Percentiles rank a stretch among this genome's conserved stretches.
Conservation (phyloP, 2,888 invertebrate genomes). For the Zaprionus bogoriensis region DNA sequence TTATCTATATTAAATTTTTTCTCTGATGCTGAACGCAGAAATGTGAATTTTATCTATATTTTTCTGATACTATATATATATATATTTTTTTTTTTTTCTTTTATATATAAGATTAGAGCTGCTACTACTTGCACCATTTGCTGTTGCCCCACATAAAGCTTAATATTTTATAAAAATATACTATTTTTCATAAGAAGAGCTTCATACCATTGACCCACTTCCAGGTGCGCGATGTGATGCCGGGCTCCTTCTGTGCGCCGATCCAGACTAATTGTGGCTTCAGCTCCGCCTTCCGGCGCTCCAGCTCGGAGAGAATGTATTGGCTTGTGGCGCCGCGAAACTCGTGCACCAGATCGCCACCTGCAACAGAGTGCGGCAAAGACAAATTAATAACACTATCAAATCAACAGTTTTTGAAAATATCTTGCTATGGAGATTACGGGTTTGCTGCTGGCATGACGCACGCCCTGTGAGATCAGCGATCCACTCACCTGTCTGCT, state of each 20-base stretch:
- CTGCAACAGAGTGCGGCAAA: constrained; percentile 45
- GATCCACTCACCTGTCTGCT: constrained; percentile 86
- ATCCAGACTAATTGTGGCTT: constrained; percentile 96
- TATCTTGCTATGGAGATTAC: neutral
- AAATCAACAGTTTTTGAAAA: neutral
- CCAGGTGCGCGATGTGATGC: constrained; percentile 92
- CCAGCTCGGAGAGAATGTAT: constrained; percentile 89
- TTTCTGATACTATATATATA: neutral
- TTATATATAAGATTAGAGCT: too few species aligned
- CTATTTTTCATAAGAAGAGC: neutral
- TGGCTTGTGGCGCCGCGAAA: constrained; percentile 82
- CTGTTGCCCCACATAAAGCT: too few species aligned
- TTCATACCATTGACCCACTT: constrained; percentile 93
- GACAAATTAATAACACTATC: neutral
- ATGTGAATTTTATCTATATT: too few species aligned
- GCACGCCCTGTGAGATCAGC: too few species aligned
- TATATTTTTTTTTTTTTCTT: too few species aligned
- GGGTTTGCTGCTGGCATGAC: too few species aligned
- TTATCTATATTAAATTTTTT: neutral
- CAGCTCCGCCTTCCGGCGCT: constrained; percentile 89
- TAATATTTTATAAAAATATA: neutral
- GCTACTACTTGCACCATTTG: too few species aligned
- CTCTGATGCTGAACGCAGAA: too few species aligned
- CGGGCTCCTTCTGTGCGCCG: constrained; percentile 94
- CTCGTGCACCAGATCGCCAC: constrained; percentile 82